Conservation (phyloP, 2,888 invertebrate genomes). For the Thereva nobilitata region DNA sequence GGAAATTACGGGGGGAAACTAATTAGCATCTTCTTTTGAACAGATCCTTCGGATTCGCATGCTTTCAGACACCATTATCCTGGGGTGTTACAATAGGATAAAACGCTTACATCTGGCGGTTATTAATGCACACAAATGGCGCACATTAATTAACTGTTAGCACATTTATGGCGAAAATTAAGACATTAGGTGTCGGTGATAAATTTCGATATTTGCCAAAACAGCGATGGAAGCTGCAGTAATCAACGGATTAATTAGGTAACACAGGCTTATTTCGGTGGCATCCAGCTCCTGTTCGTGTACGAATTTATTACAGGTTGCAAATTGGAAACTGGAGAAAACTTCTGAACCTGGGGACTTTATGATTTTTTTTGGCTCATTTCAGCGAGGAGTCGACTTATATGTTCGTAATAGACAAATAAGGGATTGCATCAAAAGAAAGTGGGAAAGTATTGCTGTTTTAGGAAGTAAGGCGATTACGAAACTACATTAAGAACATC, state of each 20-base stretch:
- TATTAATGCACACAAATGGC: conserved; percentile 41
- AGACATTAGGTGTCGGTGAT: conserved; percentile 26
- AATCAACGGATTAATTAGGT: conserved; percentile 22
- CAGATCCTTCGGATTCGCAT: background rate
- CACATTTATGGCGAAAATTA: conserved; percentile 34
- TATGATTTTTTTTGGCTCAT: too few relatives aligned
- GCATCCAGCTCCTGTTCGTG: too few relatives aligned
- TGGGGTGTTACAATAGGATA: conserved; percentile 26
- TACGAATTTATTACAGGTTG: too few relatives aligned
- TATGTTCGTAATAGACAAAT: too few relatives aligned
- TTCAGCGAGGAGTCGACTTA: too few relatives aligned
- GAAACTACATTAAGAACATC: too few relatives aligned
- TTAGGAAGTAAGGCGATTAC: too few relatives aligned
- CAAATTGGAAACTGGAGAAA: too few relatives aligned
- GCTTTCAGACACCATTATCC: conserved; percentile 4
- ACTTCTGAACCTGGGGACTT: too few relatives aligned
- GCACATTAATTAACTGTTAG: conserved; percentile 40
- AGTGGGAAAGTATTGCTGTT: too few relatives aligned
- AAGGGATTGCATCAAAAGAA: too few relatives aligned
- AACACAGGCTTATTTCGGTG: background rate
- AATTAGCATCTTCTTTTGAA: conserved; percentile 31
- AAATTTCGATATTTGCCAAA: conserved; percentile 23
- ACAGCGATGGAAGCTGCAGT: conserved; percentile 6
- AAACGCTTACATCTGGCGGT: conserved; percentile 35
- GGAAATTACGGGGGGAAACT: conserved; percentile 26